Conservation (phyloP, 2,888 invertebrate genomes). For the Stegana nigrithorax region DNA sequence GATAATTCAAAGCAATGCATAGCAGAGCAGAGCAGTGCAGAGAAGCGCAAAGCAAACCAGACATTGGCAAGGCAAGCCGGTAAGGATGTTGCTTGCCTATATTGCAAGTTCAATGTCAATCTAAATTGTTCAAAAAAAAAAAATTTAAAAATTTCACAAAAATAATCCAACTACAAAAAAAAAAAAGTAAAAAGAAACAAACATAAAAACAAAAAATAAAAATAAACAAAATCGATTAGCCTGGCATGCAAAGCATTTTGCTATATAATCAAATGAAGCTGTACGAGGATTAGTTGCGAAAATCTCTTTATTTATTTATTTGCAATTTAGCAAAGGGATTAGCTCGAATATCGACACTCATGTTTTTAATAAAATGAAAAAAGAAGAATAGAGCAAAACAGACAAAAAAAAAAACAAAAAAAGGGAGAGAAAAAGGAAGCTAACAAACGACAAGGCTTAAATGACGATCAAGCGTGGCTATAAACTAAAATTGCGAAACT, state of each 20-base stretch:
- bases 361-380: constrained; percentile 3
- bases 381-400: neutral
- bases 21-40: no score
- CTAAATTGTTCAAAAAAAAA: neutral
- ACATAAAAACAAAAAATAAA: neutral
- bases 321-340: constrained; percentile 4
- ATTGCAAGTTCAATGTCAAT: constrained; percentile 12
- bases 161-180: no score
- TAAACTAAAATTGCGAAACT: constrained; percentile 21
- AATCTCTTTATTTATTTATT: neutral
- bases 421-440: neutral
- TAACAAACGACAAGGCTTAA: no score
- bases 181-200: neutral
- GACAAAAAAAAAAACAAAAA: neutral
- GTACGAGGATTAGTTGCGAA: constrained; percentile 4
- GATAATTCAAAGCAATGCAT: constrained; percentile 17
- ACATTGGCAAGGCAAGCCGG: neutral
- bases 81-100: neutral
- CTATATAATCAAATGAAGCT: constrained; percentile 13
- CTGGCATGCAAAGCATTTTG: neutral
- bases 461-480: constrained; percentile 3
- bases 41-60: no score
- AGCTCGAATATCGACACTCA: constrained; percentile 13
- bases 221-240: constrained; percentile 5
- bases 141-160: no score